Evolutionary conservation across 2,797 vertebrate species (phyloP).

Genomic region (Rhodeus uyekii): DNA sequence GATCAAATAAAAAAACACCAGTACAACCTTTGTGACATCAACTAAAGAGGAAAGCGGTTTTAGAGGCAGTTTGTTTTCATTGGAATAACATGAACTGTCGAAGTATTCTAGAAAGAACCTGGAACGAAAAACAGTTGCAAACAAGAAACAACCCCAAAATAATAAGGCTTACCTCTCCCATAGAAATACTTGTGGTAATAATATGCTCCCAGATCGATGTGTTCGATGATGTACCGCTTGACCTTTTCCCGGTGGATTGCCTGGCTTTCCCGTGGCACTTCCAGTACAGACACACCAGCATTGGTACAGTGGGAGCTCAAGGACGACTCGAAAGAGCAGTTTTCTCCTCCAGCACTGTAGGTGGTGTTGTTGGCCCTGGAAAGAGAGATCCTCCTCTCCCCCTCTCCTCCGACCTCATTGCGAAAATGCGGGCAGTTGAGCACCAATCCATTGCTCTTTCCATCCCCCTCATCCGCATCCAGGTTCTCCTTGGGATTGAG

Average conservation of each 20-base stretch:
- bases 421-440: constrained; percentile 92
- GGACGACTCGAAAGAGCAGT: constrained; percentile 93
- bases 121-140: background rate
- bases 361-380: constrained; percentile 86
- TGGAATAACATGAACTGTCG: background rate
- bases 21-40: background rate
- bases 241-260: constrained; percentile 96
- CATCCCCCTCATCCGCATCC: constrained; percentile 91
- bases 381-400: constrained; percentile 90
- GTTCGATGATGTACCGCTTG: constrained; percentile 97
- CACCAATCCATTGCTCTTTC: constrained; percentile 90
- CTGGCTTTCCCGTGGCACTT: constrained; percentile 94
- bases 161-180: constrained; percentile 85
- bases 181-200: constrained; percentile 98
- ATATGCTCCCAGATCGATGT: constrained; percentile 96
- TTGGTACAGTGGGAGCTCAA: constrained; percentile 99
- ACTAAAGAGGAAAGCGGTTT: background rate
- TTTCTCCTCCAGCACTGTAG: constrained; percentile 83
- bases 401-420: constrained; percentile 95
- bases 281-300: constrained; percentile 94
- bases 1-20: background rate
- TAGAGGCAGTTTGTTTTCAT: background rate
- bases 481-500: constrained; percentile 92
- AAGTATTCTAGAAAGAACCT: too few relatives aligned
- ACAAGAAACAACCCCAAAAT: background rate